Evolutionary conservation across 2,888 invertebrate genomes (phyloP), one percentile per base, ranked within the genome.

Genomic region (Conops quadrifasciatus): DNA sequence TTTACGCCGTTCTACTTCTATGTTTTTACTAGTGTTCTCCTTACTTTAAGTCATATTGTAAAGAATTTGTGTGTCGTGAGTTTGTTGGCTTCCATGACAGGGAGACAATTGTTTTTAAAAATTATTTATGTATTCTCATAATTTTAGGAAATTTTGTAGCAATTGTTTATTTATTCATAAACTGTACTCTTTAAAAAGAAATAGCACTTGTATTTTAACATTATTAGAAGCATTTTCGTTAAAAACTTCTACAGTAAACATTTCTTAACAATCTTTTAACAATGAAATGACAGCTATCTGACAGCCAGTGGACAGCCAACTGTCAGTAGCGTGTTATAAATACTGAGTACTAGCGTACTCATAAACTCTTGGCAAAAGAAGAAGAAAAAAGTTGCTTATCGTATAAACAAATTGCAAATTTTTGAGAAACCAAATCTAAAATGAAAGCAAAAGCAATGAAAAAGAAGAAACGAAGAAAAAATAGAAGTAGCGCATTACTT

Each of bases 231-330:
- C n/a, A 53, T 53, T 53, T 9, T 19, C n/a, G n/a, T n/a, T n/a
- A n/a, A n/a, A n/a, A n/a, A n/a, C n/a, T n/a, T n/a, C n/a, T n/a
- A n/a, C 45, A 45, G 15, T 15, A 45, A 15, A 30, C 36, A 60
- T 4, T 36, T 19, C 28, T 30, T 13, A 51, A 30, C 15, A 26
- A 53, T n/a, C 24, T 45, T 65, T 19, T 36, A 65, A 65, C 36
- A 65, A 30, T 64, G n/a, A n/a, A 49, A 16, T 49, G 49, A 49
- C 49, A 49, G 49, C 49, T 49, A 56, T 21, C 26, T 68, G 67
- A 60, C 67, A 68, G 60, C 59, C n/a, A 68, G 60, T 49, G 28
- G 60, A 21, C 67, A 60, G 45, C 60, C 28, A 59, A 19, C 60
- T 59, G 67, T 60, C 67, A 68, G 60, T 28, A 60, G 28, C 49